phyloP scores from a whole-genome alignment of 2,888 invertebrate species.

The Hemicrepidius hirtus region DNA sequence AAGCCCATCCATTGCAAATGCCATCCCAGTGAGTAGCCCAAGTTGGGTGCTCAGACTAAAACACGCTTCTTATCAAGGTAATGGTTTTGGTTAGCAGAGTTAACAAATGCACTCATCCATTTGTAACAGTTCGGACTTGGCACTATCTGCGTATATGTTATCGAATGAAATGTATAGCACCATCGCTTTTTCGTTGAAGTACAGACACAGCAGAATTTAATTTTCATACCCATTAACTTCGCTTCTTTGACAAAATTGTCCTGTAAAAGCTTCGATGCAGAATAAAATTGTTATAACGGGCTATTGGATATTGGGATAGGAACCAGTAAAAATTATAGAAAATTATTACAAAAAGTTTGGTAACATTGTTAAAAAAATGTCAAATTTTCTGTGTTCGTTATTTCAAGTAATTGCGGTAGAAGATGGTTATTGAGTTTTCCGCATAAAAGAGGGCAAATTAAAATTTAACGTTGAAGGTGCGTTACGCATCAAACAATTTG shows the following conservation, averaged over 20 bases:
- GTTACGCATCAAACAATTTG: no score
- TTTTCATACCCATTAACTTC: slow-evolving; percentile 25
- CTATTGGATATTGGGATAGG: slow-evolving; percentile 1
- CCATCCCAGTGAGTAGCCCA: slow-evolving; percentile 62
- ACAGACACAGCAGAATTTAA: slow-evolving; percentile 24
- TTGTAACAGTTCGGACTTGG: slow-evolving; percentile 48
- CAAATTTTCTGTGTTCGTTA: no score
- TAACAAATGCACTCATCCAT: slow-evolving; percentile 60
- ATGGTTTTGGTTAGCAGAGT: slow-evolving; percentile 61
- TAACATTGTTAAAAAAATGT: no score
- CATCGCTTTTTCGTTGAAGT: slow-evolving; percentile 11
- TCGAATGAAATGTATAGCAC: slow-evolving; percentile 31
- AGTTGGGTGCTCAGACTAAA: slow-evolving; percentile 63
- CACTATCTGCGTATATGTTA: slow-evolving; percentile 39
- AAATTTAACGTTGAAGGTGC: no score
- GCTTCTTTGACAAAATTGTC: slow-evolving; percentile 4
- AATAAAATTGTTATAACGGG: slow-evolving; percentile 13
- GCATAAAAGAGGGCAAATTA: no score
- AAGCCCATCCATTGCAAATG: slow-evolving; percentile 68
- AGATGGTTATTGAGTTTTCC: no score
- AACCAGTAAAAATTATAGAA: neutral
- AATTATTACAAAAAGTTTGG: neutral
- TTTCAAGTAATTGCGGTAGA: no score
- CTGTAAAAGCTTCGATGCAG: slow-evolving; percentile 15
- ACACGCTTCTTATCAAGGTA: slow-evolving; percentile 66